Base-by-base conservation (phyloP, 2,797 vertebrate genomes). In the Sebastes matsubarae region DNA sequence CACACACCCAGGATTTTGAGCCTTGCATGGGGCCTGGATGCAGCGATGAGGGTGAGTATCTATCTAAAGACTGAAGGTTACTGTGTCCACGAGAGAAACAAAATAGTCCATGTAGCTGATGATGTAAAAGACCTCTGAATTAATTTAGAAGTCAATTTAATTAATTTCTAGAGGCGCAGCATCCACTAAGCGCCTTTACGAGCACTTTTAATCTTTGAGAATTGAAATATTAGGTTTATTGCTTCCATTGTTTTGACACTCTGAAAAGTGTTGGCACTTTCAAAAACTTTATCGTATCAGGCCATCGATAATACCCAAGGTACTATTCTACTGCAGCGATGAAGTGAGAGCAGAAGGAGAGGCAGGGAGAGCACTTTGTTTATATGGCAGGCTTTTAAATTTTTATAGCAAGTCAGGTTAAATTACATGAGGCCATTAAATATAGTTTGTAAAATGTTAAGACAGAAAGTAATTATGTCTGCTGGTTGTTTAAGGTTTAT, bases 21-120 rank as follows among this genome's bases (percentile, higher is more conserved):
- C 98, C 98, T 7, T 99, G 99, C 91, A 99, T 99, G 98, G 99
- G 98, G 8, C 99, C 99, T 0, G 99, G 99, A 82, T 99, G 99
- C 92, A 99, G 98, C 0, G 98, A 99, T 12, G 98, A 99, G 92
- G 98, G 98, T 99, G 91, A 93, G 91, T 67, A 14, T 57, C 52
- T 30, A 9, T n/a, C 10, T 34, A 58, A 72, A 73, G 14, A 64
- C 29, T 57, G 12, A 76, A 68, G 29, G 6, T 46, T 30, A 55
- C 27, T 36, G 50, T 60, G 7, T 60, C 25, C 12, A 30, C 1
- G 2, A 30, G 18, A 27, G 57, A 64, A 69, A 30, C 2, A 52
- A 22, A 81, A 22, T 11, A 4, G 5, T n/a, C 22, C 6, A 36
- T 60, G 4, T 18, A 38, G 50, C 58, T 11, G 10, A 69, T 52